Base-by-base conservation (phyloP, 2,888 invertebrate species). In the Eugnorisma glareosa region DNA sequence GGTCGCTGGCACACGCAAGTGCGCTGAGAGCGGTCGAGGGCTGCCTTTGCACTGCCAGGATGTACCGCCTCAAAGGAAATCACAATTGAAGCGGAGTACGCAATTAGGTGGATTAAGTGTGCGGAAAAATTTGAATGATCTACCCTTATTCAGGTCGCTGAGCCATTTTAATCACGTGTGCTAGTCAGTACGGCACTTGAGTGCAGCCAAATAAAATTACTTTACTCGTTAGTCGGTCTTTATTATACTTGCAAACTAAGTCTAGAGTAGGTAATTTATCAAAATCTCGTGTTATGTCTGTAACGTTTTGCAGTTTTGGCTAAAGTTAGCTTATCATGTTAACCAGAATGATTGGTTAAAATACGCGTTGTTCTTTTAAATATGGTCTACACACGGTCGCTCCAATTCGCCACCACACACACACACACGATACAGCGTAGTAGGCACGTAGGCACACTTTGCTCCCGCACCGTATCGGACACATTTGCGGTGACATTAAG, bases 71-170 rank as follows among this genome's bases (percentile, higher is more conserved):
- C 86, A 84, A 84, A 79, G 75, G 72, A 74, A 75, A 79, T 74
- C 86, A 83, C 86, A 86, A 86, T 83, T 75, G 74, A 67, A 83
- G 63, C 69, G 31, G 40, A 79, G 86, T 48, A 86, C 74, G 86
- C 86, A 75, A 86, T 84, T 84, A 83, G n/a, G 24, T 73, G 80
- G 69, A 73, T 74, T 59, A 86, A 83, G 84, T 74, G 54, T 21
- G 73, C 15, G 72, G 86, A 83, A 83, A 54, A 70, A 69, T 63
- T 66, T 37, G 35, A 83, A 83, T 70, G 63, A 69, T 76, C 28
- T 63, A 21, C 67, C 57, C 31, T 51, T 54, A 67, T 67, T 54
- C 59, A 54, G n/a, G 54, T 40, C 1, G 8, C 40, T 40, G 75
- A 51, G 54, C 45, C 57, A 31, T 59, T 82, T 70, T n/a, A 70